A percentile compares a stretch with the other conserved stretches of the same genome.
phyloP scores from a whole-genome alignment of 1,140 invertebrate genomes.

The Lasioglossum baleicum region DNA sequence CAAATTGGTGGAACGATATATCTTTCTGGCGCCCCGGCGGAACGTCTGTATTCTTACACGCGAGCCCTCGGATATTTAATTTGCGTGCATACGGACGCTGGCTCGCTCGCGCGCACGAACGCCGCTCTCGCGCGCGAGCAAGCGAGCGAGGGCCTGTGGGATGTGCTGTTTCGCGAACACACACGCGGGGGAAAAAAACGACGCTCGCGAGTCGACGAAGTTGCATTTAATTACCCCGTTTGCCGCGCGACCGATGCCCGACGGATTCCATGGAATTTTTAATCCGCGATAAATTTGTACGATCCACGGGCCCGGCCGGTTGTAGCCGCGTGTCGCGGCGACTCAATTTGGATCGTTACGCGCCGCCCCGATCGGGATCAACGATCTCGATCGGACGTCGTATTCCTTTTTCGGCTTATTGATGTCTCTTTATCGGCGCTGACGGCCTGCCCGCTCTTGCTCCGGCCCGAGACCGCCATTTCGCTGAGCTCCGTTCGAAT shows the following conservation, averaged over 20 bases:
- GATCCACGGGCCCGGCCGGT: background rate
- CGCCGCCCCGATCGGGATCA: constrained; percentile 20
- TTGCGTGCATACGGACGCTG: constrained; percentile 62
- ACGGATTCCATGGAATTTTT: constrained; percentile 45
- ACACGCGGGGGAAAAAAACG: background rate
- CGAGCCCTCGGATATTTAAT: constrained; percentile 74
- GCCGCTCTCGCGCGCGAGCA: background rate
- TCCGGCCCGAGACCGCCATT: background rate
- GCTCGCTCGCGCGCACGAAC: background rate
- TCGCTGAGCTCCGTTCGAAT: background rate
- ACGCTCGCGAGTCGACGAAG: background rate
- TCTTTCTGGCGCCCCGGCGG: constrained; percentile 70
- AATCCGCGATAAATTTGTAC: constrained; percentile 31
- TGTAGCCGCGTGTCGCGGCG: constrained; percentile 14
- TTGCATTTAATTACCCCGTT: constrained; percentile 47
- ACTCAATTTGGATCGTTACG: constrained; percentile 28
- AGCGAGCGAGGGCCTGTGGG: constrained; percentile 13
- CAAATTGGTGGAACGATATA: constrained; percentile 77
- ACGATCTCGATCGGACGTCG: constrained; percentile 21
- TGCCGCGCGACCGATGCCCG: constrained; percentile 8
- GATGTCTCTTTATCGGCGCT: constrained; percentile 29
- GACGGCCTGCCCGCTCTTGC: background rate
- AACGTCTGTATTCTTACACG: constrained; percentile 71
- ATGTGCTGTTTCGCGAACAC: constrained; percentile 46
- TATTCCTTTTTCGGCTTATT: constrained; percentile 36